Conservation (phyloP, 2,888 invertebrate genomes). For the Falcaria lacertinaria region DNA sequence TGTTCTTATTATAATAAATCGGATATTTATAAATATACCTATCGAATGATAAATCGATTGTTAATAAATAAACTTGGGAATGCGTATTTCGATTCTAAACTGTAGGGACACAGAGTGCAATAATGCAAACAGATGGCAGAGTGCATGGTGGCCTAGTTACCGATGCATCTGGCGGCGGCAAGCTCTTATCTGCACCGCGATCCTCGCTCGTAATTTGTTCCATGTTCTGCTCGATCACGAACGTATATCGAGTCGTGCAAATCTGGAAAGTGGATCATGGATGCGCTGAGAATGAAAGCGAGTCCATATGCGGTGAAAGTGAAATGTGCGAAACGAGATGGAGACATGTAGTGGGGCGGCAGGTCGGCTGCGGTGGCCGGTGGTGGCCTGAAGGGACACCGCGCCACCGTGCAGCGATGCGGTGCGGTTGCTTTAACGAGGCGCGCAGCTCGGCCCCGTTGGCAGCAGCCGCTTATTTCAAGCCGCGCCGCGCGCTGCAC, state of each 20-base stretch:
- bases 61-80: conserved; percentile 6
- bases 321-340: conserved; percentile 61
- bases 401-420: conserved; percentile 21
- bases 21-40: conserved; percentile 10
- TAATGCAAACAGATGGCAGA: conserved; percentile 58
- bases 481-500: conserved; percentile 68
- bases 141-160: conserved; percentile 65
- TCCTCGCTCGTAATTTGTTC: conserved; percentile 21
- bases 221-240: conserved; percentile 23
- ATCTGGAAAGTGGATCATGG: conserved; percentile 38
- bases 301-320: conserved; percentile 64
- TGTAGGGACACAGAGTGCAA: conserved; percentile 36
- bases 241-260: conserved; percentile 12
- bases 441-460: conserved; percentile 46
- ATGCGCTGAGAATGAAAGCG: conserved; percentile 60
- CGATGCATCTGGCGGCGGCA: conserved; percentile 51
- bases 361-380: conserved; percentile 34
- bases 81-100: conserved; percentile 12
- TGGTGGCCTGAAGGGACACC: conserved; percentile 21
- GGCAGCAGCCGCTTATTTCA: conserved; percentile 66
- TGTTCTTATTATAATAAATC: conserved; percentile 29
- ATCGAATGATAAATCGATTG: too few species aligned
- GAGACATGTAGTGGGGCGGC: conserved; percentile 50
- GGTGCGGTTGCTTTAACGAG: conserved; percentile 47
- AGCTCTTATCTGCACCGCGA: conserved; percentile 34